Evolutionary conservation across 2,797 vertebrate genomes (phyloP).

Genomic region (Acanthis flammea): DNA sequence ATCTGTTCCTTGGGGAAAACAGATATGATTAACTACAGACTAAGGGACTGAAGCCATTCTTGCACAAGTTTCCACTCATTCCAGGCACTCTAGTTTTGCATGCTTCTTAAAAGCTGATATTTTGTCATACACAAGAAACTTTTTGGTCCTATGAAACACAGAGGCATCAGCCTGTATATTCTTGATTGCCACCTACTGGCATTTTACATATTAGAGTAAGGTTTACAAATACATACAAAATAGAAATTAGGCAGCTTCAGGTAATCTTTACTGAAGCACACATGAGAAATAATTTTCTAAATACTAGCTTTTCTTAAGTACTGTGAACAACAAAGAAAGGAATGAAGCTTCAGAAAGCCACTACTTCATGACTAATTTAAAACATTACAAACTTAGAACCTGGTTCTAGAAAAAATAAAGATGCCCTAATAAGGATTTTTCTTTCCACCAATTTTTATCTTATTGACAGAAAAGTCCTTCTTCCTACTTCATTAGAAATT

Average conservation of each 20-base stretch:
- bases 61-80: background rate
- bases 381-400: background rate
- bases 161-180: background rate
- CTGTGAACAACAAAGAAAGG: background rate
- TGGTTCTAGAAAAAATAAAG: background rate
- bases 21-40: background rate
- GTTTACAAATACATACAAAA: background rate
- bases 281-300: background rate
- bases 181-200: slow-evolving; percentile 57
- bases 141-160: background rate
- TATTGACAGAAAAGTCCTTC: background rate
- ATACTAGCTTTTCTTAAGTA: background rate
- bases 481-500: background rate
- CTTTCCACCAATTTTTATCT: background rate
- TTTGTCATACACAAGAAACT: background rate
- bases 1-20: background rate
- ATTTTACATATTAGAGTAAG: background rate
- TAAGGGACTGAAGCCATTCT: background rate
- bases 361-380: background rate
- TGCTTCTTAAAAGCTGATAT: background rate
- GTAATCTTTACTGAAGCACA: background rate
- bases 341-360: background rate
- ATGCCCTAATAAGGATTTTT: background rate
- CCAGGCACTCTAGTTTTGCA: background rate
- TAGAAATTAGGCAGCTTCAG: background rate